A percentile compares a stretch with the other conserved stretches of the same genome.
phyloP scores from a whole-genome alignment of 1,140 invertebrate species.

The Homalodisca vitripennis region DNA sequence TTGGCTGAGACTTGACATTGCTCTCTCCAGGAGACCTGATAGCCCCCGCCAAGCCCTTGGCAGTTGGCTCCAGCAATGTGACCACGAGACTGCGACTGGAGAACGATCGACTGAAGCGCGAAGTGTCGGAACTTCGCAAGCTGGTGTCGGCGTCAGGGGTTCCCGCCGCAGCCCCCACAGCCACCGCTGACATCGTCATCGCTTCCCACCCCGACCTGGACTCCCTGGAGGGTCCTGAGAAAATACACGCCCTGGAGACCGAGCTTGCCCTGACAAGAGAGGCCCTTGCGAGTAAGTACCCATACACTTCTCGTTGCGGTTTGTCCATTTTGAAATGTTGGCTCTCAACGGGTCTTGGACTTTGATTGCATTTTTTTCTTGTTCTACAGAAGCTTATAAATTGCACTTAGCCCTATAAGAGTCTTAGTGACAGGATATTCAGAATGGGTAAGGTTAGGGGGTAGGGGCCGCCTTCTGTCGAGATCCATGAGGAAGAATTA shows the following conservation, averaged over 20 bases:
- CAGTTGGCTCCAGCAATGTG: slow-evolving; percentile 27
- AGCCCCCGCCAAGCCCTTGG: background rate
- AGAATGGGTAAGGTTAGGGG: too few relatives aligned
- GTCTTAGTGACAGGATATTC: too few relatives aligned
- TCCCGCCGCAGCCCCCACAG: slow-evolving; percentile 24
- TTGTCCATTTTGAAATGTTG: too few relatives aligned
- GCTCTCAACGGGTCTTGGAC: too few relatives aligned
- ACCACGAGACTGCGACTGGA: slow-evolving; percentile 57
- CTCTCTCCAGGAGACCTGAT: slow-evolving; percentile 2
- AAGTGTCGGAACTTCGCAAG: slow-evolving; percentile 52
- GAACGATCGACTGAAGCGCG: slow-evolving; percentile 65
- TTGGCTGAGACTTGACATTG: too few relatives aligned
- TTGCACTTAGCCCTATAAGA: too few relatives aligned
- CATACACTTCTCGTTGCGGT: too few relatives aligned
- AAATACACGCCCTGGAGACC: slow-evolving; percentile 46
- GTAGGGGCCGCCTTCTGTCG: too few relatives aligned
- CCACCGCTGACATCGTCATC: slow-evolving; percentile 50
- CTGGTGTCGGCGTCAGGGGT: slow-evolving; percentile 40
- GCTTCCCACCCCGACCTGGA: slow-evolving; percentile 49
- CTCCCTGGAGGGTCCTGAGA: slow-evolving; percentile 33
- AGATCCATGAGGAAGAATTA: too few relatives aligned
- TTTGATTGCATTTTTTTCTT: too few relatives aligned
- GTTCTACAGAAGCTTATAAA: too few relatives aligned
- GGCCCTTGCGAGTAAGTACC: slow-evolving; percentile 55
- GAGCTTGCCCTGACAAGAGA: slow-evolving; percentile 56